Evolutionary conservation across 2,113 vertebrate genomes (phyloP), one percentile per base, ranked within the genome.

Genomic region (Anolis carolinensis): DNA sequence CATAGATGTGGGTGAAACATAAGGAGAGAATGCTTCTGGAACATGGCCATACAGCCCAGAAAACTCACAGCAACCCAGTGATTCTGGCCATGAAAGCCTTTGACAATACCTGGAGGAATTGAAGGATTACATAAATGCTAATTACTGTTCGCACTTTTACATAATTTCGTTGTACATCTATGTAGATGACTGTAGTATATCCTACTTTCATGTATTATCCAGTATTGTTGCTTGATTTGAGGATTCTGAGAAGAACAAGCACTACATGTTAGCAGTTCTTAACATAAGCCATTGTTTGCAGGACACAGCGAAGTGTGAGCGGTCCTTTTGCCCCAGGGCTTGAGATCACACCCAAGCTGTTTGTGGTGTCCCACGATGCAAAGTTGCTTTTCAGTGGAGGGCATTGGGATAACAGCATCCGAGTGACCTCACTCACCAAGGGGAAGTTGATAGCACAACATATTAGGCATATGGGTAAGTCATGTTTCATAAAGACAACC

Each of bases 381-480:
- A 99, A 99, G 95, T 89, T 99, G 89, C 98, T 99, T 73, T 99
- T 99, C 90, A 99, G 97, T 87, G 98, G 97, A 5, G 98, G 98
- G 7, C 98, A 99, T 92, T 99, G 98, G 98, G 98, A 99, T 96
- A 99, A 99, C 90, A 99, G 98, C 93, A 95, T 99, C 80, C 95
- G 98, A 93, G 98, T 99, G 90, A 98, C 98, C 1, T 99, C 98
- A 2, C 96, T 99, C 44, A 96, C 97, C 20, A 99, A 97, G 93
- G 97, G 98, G 87, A 99, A 97, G 94, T 96, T 98, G 71, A 93
- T 98, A 80, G 98, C 97, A 39, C 97, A 98, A 85, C 97, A 97
- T 93, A 97, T 99, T 92, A 95, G 98, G 67, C 98, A 99, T 91
- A 99, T 99, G 98, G 98, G 98, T 99, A 95, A 96, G 96, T 88